A percentile compares a stretch with the other conserved stretches of the same genome.
These are phyloP conservation scores for Cataglyphis cursor DNA, from an alignment of 2,888 invertebrate species.

Conservation along the genomic window DNA sequence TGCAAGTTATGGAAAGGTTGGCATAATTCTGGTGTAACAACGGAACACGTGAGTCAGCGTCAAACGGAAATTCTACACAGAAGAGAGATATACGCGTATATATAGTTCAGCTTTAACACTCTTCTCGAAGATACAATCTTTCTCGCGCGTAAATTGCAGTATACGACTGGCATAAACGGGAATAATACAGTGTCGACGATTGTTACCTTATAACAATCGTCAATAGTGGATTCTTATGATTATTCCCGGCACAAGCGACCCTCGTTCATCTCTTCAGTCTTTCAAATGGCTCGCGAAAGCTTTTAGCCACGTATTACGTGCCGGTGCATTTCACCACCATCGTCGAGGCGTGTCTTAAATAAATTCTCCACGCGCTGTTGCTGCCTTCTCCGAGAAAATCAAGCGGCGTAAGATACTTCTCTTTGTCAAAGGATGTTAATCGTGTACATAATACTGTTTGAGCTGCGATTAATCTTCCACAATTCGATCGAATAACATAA, in stretches of 20 bases:
- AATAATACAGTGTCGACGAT: conserved; percentile 43
- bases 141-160: conserved; percentile 24
- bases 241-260: conserved; percentile 34
- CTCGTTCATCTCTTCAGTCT: conserved; percentile 17
- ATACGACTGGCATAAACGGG: conserved; percentile 26
- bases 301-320: conserved; percentile 30
- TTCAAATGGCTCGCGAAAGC: conserved; percentile 23
- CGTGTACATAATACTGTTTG: conserved; percentile 15
- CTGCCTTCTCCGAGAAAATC: conserved; percentile 45
- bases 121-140: conserved; percentile 25
- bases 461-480: background rate
- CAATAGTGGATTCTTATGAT: conserved; percentile 34
- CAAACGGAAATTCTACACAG: background rate
- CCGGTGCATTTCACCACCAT: background rate
- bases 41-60: conserved; percentile 19
- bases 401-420: conserved; percentile 40
- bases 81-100: conserved; percentile 12
- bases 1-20: conserved; percentile 28
- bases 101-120: conserved; percentile 6
- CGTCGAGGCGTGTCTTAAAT: conserved; percentile 24
- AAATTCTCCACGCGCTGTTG: conserved; percentile 51
- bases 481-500: background rate
- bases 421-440: conserved; percentile 56
- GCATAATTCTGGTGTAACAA: conserved; percentile 1
- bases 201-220: background rate